A percentile compares a stretch with the other conserved stretches of the same genome.
These are phyloP conservation scores for Hedya salicella DNA, from an alignment of 2,888 invertebrate genomes.

Conservation along the genomic window DNA sequence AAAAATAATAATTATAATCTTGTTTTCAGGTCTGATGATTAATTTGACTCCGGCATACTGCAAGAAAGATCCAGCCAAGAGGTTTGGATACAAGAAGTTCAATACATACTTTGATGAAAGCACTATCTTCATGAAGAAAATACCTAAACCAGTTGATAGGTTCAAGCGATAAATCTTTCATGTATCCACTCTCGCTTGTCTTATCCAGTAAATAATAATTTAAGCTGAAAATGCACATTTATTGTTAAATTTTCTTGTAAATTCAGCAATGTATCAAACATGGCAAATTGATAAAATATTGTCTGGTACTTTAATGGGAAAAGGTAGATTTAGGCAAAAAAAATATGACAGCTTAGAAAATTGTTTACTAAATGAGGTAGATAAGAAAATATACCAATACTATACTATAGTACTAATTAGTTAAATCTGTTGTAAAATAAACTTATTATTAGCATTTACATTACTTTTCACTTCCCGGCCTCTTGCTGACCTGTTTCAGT, in stretches of 20 bases:
- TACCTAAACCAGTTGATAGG: slow-evolving; percentile 69
- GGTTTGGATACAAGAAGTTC: slow-evolving; percentile 89
- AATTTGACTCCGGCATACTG: slow-evolving; percentile 87
- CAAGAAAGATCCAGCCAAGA: slow-evolving; percentile 88
- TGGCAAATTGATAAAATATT: too few species aligned
- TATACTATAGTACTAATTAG: slow-evolving; percentile 1
- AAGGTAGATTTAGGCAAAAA: too few species aligned
- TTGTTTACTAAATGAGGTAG: too few species aligned
- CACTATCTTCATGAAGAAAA: slow-evolving; percentile 85
- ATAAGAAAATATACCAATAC: too few species aligned
- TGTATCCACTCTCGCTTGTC: too few species aligned
- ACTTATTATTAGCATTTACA: slow-evolving; percentile 12
- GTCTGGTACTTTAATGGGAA: too few species aligned
- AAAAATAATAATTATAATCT: neutral
- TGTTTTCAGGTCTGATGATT: slow-evolving; percentile 89
- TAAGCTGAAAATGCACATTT: too few species aligned
- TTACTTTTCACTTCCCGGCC: neutral
- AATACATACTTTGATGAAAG: slow-evolving; percentile 94
- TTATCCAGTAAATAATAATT: too few species aligned
- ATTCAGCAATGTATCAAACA: too few species aligned
- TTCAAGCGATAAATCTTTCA: slow-evolving; percentile 63
- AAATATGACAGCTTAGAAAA: too few species aligned
- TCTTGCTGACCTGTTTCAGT: too few species aligned
- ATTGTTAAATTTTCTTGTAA: too few species aligned
- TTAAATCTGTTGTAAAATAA: slow-evolving; percentile 35